Percentiles rank a stretch among this genome's conserved stretches.
Conservation (phyloP, 2,888 invertebrate species). For the Mechanitis mazaeus region DNA sequence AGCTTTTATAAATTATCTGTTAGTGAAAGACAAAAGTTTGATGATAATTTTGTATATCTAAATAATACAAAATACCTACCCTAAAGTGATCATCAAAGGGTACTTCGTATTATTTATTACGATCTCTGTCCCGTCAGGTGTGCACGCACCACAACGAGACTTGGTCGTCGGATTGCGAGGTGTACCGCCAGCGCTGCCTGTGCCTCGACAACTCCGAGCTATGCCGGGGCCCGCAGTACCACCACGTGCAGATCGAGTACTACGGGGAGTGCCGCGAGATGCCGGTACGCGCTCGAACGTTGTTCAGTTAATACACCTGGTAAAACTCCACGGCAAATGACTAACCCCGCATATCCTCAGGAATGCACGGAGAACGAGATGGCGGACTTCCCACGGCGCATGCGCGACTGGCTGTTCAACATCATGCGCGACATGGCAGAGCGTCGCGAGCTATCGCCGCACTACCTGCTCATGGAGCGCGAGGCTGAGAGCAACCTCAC, state of each 20-base stretch:
- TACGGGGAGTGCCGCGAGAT: slow-evolving; percentile 90
- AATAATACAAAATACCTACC: no score
- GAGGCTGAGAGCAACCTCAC: slow-evolving; percentile 92
- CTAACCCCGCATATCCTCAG: slow-evolving; percentile 49
- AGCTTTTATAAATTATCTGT: no score
- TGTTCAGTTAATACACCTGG: no score
- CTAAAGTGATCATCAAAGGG: not conserved
- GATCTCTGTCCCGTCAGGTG: slow-evolving; percentile 68
- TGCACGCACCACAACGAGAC: slow-evolving; percentile 97
- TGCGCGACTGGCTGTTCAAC: slow-evolving; percentile 99
- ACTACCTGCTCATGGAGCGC: slow-evolving; percentile 90
- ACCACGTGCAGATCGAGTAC: slow-evolving; percentile 95
- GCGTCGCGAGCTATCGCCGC: slow-evolving; percentile 87
- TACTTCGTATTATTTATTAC: not conserved
- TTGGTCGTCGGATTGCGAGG: slow-evolving; percentile 94
- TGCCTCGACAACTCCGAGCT: slow-evolving; percentile 86
- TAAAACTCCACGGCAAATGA: no score
- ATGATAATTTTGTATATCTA: no score
- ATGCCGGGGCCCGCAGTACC: slow-evolving; percentile 85
- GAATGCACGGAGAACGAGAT: slow-evolving; percentile 90
- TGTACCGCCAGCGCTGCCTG: slow-evolving; percentile 94
- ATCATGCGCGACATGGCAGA: slow-evolving; percentile 96
- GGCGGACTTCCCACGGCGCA: slow-evolving; percentile 95
- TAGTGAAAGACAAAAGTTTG: no score
- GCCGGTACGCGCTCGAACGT: slow-evolving; percentile 67